These are phyloP conservation scores for Andrena flavipes DNA, from an alignment of 2,888 invertebrate genomes.

Conservation along the genomic window DNA sequence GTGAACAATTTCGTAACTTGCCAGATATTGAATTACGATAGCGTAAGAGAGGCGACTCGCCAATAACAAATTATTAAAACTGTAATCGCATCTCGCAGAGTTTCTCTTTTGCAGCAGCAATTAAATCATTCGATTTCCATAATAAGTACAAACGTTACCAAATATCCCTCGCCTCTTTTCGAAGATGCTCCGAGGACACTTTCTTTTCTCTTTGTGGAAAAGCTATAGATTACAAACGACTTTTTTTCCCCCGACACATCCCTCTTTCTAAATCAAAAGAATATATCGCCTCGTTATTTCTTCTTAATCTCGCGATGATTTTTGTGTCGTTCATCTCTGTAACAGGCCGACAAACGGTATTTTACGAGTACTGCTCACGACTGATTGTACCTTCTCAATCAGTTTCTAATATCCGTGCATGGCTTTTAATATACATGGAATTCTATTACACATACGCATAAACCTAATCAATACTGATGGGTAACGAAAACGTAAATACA, in stretches of 20 bases:
- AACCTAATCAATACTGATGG: constrained; percentile 66
- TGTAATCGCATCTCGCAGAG: constrained; percentile 43
- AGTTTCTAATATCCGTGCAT: constrained; percentile 53
- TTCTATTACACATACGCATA: constrained; percentile 49
- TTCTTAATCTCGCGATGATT: constrained; percentile 15
- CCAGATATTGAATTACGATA: constrained; percentile 54
- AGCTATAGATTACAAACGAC: constrained; percentile 42
- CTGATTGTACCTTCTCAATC: constrained; percentile 43
- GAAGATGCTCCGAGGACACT: constrained; percentile 25
- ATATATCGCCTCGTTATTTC: constrained; percentile 12
- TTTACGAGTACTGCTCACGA: constrained; percentile 54
- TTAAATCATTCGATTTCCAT: constrained; percentile 31
- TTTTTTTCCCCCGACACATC: constrained; percentile 14
- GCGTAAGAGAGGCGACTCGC: constrained; percentile 39
- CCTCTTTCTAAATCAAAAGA: constrained; percentile 17
- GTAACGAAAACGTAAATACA: constrained; percentile 63
- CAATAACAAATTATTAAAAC: constrained; percentile 52
- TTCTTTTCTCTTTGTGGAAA: constrained; percentile 34
- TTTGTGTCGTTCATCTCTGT: constrained; percentile 31
- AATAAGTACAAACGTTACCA: constrained; percentile 61
- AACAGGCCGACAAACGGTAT: constrained; percentile 26
- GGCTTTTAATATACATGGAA: constrained; percentile 50
- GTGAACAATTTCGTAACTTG: constrained; percentile 60
- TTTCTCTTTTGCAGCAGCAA: constrained; percentile 19
- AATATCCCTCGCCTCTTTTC: constrained; percentile 25